These are phyloP conservation scores for Diaprepes abbreviatus DNA, from an alignment of 2,888 invertebrate species.

Conservation along the genomic window DNA sequence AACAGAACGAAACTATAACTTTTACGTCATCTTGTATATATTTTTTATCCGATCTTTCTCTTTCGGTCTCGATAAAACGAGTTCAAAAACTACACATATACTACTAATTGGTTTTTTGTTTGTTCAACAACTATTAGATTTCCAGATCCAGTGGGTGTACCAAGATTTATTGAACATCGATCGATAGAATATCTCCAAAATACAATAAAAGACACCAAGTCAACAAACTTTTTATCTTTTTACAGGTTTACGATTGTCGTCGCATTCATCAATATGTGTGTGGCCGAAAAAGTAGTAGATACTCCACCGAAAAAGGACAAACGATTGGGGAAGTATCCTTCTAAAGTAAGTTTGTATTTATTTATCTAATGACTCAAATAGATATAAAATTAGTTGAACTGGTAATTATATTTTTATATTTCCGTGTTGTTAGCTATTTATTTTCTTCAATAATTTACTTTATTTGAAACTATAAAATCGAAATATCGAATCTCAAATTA, in stretches of 20 bases:
- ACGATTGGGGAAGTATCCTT: conserved; percentile 56
- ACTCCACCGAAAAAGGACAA: conserved; percentile 52
- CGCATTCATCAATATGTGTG: conserved; percentile 58
- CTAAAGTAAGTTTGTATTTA: conserved; percentile 54
- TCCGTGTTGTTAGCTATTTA: no score
- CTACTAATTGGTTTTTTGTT: not conserved
- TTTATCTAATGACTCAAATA: no score
- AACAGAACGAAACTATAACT: no score
- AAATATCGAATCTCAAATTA: no score
- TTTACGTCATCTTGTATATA: no score
- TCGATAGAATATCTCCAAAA: not conserved
- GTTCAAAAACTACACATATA: no score
- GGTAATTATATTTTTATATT: no score
- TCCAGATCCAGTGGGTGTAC: conserved; percentile 3
- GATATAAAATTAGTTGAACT: no score
- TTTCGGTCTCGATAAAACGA: no score
- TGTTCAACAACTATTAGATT: not conserved
- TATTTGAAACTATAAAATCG: no score
- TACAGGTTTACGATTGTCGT: conserved; percentile 61
- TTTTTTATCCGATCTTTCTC: no score
- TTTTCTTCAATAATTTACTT: no score
- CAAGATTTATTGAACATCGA: conserved; percentile 14
- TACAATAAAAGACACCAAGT: conserved; percentile 13
- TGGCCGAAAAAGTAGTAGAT: conserved; percentile 53
- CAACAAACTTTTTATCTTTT: conserved; percentile 50